These are phyloP conservation scores for Pardalotus punctatus DNA, from an alignment of 2,113 vertebrate species.

Conservation along the genomic window DNA sequence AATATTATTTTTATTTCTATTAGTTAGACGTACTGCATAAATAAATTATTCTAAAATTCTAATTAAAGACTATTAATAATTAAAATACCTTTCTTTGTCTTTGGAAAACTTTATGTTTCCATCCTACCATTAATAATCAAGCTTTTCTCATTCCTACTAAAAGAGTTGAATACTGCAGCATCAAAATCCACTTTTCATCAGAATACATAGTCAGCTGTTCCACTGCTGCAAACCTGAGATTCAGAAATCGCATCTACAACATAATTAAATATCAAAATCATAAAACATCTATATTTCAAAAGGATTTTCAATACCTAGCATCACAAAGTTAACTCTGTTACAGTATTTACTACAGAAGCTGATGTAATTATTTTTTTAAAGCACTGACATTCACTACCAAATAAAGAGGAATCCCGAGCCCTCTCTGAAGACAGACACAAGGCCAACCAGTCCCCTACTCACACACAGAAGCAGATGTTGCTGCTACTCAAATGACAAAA, in stretches of 20 bases:
- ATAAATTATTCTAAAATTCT: background rate
- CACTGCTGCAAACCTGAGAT: background rate
- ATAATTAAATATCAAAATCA: background rate
- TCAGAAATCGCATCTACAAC: background rate
- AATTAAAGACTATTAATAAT: background rate
- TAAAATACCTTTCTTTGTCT: conserved; percentile 21
- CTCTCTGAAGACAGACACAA: background rate
- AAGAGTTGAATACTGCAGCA: background rate
- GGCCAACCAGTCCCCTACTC: background rate
- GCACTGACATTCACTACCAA: background rate
- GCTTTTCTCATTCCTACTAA: background rate
- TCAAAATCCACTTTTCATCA: conserved; percentile 16
- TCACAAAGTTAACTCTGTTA: background rate
- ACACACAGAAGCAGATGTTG: background rate
- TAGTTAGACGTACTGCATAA: background rate
- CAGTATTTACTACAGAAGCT: background rate
- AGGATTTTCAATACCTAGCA: background rate
- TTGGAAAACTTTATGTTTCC: background rate
- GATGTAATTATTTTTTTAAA: background rate
- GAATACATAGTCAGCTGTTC: background rate
- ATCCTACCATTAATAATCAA: background rate
- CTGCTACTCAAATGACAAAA: background rate
- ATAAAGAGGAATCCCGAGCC: background rate
- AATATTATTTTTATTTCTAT: background rate
- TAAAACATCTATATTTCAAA: background rate